These are phyloP conservation scores for Scophthalmus maximus DNA, from an alignment of 2,113 vertebrate species.

Conservation along the genomic window DNA sequence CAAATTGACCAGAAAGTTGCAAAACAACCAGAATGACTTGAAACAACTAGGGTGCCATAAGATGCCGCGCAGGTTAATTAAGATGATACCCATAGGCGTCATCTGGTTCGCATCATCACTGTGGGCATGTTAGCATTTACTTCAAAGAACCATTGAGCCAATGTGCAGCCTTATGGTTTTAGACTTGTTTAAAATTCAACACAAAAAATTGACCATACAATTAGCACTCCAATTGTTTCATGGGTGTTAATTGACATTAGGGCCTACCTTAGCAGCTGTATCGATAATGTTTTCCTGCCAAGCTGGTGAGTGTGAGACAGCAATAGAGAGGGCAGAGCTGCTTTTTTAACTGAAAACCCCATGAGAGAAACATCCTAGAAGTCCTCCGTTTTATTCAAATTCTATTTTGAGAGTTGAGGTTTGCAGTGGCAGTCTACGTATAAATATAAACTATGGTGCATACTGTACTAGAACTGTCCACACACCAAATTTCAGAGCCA, in stretches of 20 bases:
- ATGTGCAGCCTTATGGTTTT: no score
- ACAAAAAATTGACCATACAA: neutral
- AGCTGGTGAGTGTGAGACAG: neutral
- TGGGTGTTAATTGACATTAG: neutral
- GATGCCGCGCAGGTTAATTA: no score
- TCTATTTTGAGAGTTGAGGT: conserved; percentile 9
- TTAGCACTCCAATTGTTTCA: neutral
- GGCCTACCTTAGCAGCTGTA: neutral
- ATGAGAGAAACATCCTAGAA: neutral
- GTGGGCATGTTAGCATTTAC: no score
- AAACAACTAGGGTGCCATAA: no score
- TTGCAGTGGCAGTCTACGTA: neutral
- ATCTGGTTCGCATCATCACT: no score
- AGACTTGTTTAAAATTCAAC: no score
- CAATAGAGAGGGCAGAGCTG: neutral
- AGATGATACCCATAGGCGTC: no score
- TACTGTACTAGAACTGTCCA: neutral
- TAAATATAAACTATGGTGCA: conserved; percentile 5
- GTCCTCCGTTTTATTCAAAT: neutral
- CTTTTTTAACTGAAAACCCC: neutral
- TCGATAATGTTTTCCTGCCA: neutral
- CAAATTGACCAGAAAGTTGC: no score
- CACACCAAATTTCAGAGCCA: neutral
- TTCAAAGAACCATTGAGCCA: no score
- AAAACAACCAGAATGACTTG: no score